Evolutionary conservation across 2,797 vertebrate species (phyloP), one percentile per base, ranked within the genome.

Genomic region (Molothrus ater): DNA sequence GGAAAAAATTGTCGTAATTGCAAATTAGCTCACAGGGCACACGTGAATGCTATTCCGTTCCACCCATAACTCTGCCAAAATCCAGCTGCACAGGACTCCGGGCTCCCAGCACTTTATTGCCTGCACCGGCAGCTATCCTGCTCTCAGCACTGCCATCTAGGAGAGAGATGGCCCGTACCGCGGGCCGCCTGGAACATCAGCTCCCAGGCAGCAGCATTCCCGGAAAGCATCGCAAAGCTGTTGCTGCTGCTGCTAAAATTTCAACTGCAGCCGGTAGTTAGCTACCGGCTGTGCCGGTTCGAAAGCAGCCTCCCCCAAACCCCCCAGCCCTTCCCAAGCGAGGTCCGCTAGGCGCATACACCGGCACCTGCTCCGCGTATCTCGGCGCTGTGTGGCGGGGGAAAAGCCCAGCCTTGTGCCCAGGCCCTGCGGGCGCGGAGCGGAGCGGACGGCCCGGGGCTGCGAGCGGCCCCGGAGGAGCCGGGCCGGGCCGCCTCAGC

Each of bases 131-230:
- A 48, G 9, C 53, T 31, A 7, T 63, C 40, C 48, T 9, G 40
- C 57, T 87, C 93, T 87, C 95, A 91, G 76, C 90, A 91, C 87
- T 68, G 94, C 95, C 95, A 80, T 32, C 94, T 93, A 96, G 88
- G 21, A 71, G 88, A 26, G 31, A 75, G 71, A 42, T 31, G 28
- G 38, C 60, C 38, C 38, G 60, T 61, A 40, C 28, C 60, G 24
- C 20, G 42, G 86, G 57, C 73, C 45, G 91, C 61, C 63, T 4
- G 78, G 21, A 93, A 89, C 83, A 70, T 3, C 86, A n/a, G 69
- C 68, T 65, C 65, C 6, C 25, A 69, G n/a, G 65, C 85, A 81
- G 34, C 76, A n/a, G 17, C 28, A 24, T 72, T 51, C 80, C 80
- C 86, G 84, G 64, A 59, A 80, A 86, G 66, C 74, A 48, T 57